Evolutionary conservation across 1,140 invertebrate species (phyloP), one percentile per base, ranked within the genome.

Genomic region (Caenorhabditis remanei): DNA sequence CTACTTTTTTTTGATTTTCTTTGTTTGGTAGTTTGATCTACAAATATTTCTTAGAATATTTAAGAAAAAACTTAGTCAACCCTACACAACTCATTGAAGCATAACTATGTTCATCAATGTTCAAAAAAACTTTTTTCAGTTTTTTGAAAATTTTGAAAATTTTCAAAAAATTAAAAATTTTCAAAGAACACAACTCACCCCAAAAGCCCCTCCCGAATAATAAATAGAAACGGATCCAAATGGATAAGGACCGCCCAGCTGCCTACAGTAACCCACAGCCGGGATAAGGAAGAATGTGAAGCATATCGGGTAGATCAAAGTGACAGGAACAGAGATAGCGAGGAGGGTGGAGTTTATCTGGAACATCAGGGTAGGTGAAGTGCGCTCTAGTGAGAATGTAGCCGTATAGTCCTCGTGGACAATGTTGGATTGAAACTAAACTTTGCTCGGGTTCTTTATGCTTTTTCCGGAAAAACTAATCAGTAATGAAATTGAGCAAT

Each of bases 231-330:
- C 71, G 14, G 71, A 79, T 24, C 71, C 71, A 53, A 79, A 79
- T 50, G 71, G 71, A 24, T 79, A 79, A 2, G 71, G 71, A 32
- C 71, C 71, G 14, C 71, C 46, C 7, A 79, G n/a, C n/a, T 79
- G 71, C 53, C 71, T 79, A 79, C 71, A 79, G 71, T 79, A 79
- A 50, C 71, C 71, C 8, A 79, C 71, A 6, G 71, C 71, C 21
- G 71, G 71, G 13, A 79, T 79, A 16, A 79, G 14, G 19, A 79
- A 79, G 46, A 79, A 79, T n/a, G 71, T 79, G 46, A 79, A 79
- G 8, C 43, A 50, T 14, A 79, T 79, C 24, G 71, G 71, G 21
- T 79, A 79, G n/a, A 79, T 79, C 0, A 79, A n/a, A n/a, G 71
- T 24, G 4, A 24, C n/a, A 24, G 71, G 71, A 24, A 79, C 46